These are phyloP conservation scores for Bilobella aurantiaca DNA, from an alignment of 1,140 invertebrate genomes.

Conservation along the genomic window DNA sequence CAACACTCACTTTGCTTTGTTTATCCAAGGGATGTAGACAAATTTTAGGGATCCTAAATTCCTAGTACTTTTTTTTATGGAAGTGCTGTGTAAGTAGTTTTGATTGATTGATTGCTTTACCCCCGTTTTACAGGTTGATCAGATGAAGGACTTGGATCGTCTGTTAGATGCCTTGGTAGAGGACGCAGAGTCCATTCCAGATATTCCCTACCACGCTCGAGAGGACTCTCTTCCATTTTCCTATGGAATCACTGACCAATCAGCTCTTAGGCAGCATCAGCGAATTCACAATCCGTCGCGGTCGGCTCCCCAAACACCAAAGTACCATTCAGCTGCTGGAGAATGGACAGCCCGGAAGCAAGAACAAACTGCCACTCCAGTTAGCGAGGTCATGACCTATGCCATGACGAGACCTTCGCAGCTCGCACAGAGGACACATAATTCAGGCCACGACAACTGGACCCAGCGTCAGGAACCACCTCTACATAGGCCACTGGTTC, in stretches of 20 bases:
- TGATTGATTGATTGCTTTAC: neutral
- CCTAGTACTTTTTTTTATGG: neutral
- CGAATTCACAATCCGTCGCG: neutral
- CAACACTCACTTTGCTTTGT: no score
- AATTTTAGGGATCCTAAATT: neutral
- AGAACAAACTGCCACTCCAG: no score
- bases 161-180: slow-evolving; percentile 29
- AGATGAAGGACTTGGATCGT: slow-evolving; percentile 35
- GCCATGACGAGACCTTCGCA: no score
- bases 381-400: no score
- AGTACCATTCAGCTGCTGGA: no score
- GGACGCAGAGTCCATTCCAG: slow-evolving; percentile 32
- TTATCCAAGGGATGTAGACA: no score
- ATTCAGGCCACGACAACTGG: no score
- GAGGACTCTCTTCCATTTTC: slow-evolving; percentile 69
- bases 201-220: slow-evolving; percentile 66
- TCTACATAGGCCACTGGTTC: no score
- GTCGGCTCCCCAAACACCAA: neutral
- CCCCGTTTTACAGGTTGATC: slow-evolving; percentile 19
- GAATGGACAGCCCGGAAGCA: no score
- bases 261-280: neutral
- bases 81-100: neutral
- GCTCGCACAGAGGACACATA: no score
- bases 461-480: no score
- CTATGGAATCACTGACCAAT: slow-evolving; percentile 42